Base-by-base conservation (phyloP, 2,888 invertebrate genomes). In the Sminthurinus aureus region DNA sequence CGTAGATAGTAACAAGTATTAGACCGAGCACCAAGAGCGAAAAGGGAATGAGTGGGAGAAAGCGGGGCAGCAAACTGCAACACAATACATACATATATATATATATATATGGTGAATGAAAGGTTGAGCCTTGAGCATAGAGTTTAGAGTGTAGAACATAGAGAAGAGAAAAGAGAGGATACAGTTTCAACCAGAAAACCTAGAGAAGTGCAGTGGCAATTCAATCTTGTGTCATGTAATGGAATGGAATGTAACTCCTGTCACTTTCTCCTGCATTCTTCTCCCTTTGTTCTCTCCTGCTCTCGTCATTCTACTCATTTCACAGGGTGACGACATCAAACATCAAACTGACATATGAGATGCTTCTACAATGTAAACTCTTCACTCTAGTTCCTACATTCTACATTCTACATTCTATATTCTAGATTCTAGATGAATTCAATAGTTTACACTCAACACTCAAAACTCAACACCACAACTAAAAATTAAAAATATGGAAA, bases 281-380 rank as follows among this genome's bases (percentile, higher is more conserved):
- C 67, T 67, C 66, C 67, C 22, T 64, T 81, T 67, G 24, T 64
- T 67, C 38, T 75, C 8, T 22, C 50, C 58, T 76, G 26, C 9
- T 15, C 24, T 51, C 52, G n/a, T 52, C 50, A 11, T 51, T 79
- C 4, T 51, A 79, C 50, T 71, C 69, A 79, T 79, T 79, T 79
- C 79, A 79, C 26, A 79, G 79, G 74, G 78, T 81, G 73, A 58
- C 84, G 84, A 84, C 38, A 38, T 38, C 1, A 38, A 38, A 84
- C 38, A 38, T 38, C 1, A 38, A 38, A 38, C 81, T 84, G 84
- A 84, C 81, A 81, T 81, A 84, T 81, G 81, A 84, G 84, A 81
- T 81, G 79, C n/a, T n/a, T n/a, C n/a, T n/a, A n/a, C n/a, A n/a
- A n/a, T n/a, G n/a, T n/a, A n/a, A n/a, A n/a, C n/a, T n/a, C n/a